phyloP scores from a whole-genome alignment of 2,797 vertebrate genomes.

The Adelosebastes latens region DNA sequence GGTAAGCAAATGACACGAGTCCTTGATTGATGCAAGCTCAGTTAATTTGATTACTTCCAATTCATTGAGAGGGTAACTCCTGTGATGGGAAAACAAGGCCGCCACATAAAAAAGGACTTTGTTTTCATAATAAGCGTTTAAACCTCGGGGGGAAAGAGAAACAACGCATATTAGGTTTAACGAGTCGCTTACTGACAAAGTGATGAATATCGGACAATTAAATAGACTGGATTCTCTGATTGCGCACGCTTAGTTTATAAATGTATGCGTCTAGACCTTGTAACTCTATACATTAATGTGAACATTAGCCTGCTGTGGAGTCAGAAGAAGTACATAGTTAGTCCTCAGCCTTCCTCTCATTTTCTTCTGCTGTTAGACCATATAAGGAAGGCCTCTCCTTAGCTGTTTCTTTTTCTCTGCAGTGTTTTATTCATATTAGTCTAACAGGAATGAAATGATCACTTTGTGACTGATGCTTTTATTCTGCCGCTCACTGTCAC shows the following conservation, averaged over 20 bases:
- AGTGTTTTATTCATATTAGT: constrained; percentile 45
- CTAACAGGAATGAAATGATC: constrained; percentile 34
- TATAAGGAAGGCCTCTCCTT: constrained; percentile 11
- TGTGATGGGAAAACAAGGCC: constrained; percentile 64
- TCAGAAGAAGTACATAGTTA: constrained; percentile 70
- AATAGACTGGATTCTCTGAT: constrained; percentile 74
- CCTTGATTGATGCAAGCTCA: constrained; percentile 32
- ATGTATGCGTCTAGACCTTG: constrained; percentile 73
- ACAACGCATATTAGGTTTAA: constrained; percentile 77
- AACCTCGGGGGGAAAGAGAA: constrained; percentile 71
- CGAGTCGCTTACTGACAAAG: constrained; percentile 79
- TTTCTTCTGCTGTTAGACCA: constrained; percentile 44
- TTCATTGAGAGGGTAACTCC: constrained; percentile 55
- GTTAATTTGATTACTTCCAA: constrained; percentile 60
- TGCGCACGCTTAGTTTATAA: constrained; percentile 69
- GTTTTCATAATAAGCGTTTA: constrained; percentile 77
- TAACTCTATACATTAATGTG: constrained; percentile 83
- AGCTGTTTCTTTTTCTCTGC: background rate
- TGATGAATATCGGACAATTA: constrained; percentile 78
- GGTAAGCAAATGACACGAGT: constrained; percentile 33
- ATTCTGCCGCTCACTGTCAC: constrained; percentile 36
- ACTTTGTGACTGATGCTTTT: constrained; percentile 52
- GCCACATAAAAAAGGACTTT: constrained; percentile 63
- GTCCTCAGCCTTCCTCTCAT: constrained; percentile 45
- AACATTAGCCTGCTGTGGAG: constrained; percentile 78